These are phyloP conservation scores for Drosophila prosaltans DNA, from an alignment of 1,140 invertebrate species.

Conservation along the genomic window DNA sequence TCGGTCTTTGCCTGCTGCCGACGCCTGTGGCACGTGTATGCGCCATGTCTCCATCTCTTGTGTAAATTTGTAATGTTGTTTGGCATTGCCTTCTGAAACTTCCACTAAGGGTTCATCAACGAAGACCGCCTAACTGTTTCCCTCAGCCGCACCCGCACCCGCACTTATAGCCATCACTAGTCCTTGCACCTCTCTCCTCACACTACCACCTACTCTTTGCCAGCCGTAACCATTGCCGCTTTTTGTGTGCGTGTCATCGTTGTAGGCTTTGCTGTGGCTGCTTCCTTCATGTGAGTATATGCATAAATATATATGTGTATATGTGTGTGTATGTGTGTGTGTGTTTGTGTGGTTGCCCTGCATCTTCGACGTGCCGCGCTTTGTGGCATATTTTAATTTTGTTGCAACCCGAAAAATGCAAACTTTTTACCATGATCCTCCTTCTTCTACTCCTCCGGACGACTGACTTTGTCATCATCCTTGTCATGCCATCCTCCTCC, in stretches of 20 bases:
- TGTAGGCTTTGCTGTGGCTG: conserved; percentile 73
- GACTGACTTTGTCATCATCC: conserved; percentile 30
- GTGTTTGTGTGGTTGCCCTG: conserved; percentile 36
- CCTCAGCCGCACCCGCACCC: not conserved
- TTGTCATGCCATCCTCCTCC: conserved; percentile 18
- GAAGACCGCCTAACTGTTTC: not conserved
- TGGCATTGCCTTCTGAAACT: conserved; percentile 54
- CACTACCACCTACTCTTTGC: not conserved
- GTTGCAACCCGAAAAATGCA: conserved; percentile 67
- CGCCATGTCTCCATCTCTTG: conserved; percentile 39
- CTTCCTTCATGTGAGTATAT: conserved; percentile 59
- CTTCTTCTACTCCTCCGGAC: too few species aligned
- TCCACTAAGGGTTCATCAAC: conserved; percentile 53
- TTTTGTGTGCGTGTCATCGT: conserved; percentile 36
- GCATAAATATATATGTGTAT: conserved; percentile 19
- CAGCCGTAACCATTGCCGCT: conserved; percentile 9
- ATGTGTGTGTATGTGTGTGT: conserved; percentile 5
- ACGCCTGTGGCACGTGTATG: conserved; percentile 46
- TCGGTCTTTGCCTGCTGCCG: conserved; percentile 7
- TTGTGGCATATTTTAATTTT: conserved; percentile 79
- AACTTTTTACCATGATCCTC: conserved; percentile 48
- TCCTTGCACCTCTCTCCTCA: not conserved
- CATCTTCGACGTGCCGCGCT: conserved; percentile 70
- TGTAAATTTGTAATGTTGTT: conserved; percentile 63
- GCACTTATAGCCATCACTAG: not conserved